phyloP scores from a whole-genome alignment of 2,113 vertebrate genomes.

The Cairina moschata region DNA sequence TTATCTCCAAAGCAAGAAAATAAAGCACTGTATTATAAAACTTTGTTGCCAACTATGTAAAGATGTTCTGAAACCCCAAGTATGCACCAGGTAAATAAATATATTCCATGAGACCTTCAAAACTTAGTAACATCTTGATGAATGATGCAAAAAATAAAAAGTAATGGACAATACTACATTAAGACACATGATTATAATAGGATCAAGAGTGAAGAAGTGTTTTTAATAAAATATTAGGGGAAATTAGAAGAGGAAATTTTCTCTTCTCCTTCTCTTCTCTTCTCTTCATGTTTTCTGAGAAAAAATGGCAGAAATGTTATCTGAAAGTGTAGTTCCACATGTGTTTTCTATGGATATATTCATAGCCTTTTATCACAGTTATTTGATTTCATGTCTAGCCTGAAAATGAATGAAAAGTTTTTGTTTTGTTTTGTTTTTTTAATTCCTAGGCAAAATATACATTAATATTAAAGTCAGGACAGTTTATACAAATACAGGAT shows the following conservation, averaged over 20 bases:
- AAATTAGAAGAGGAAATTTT: not conserved
- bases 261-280: no score
- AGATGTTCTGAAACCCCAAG: not conserved
- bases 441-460: not conserved
- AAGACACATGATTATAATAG: not conserved
- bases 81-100: not conserved
- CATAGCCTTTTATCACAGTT: not conserved
- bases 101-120: not conserved
- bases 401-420: not conserved
- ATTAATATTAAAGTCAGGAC: not conserved
- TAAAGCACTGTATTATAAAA: not conserved
- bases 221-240: not conserved
- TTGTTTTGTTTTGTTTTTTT: no score
- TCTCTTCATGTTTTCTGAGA: not conserved
- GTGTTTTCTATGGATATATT: not conserved
- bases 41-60: not conserved
- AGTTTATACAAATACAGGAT: not conserved
- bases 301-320: not conserved
- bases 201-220: not conserved
- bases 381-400: not conserved
- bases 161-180: not conserved
- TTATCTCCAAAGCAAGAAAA: slow-evolving; percentile 11
- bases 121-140: not conserved
- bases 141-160: not conserved
- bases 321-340: not conserved